phyloP scores from a whole-genome alignment of 2,888 invertebrate genomes.

The Lithosia quadra region DNA sequence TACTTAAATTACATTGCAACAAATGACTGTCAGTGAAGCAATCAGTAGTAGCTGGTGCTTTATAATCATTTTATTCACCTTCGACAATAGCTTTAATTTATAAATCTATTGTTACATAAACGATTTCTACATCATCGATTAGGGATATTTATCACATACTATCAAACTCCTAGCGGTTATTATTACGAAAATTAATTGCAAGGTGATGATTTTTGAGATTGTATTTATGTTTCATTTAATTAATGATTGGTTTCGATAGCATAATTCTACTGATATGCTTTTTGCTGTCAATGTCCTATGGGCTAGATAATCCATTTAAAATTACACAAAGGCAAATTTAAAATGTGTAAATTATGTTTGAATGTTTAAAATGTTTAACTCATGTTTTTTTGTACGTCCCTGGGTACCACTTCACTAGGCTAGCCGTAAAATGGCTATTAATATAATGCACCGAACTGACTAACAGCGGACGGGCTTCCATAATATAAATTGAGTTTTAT shows the following conservation, averaged over 20 bases:
- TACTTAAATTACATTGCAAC: background rate
- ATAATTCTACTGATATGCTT: background rate
- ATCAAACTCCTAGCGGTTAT: background rate
- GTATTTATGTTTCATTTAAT: background rate
- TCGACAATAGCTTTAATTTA: conserved; percentile 13
- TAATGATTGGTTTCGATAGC: background rate
- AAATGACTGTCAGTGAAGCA: conserved; percentile 1
- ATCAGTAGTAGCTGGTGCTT: background rate
- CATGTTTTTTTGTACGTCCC: no score
- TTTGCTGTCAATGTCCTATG: background rate
- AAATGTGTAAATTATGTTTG: no score
- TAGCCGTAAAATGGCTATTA: no score
- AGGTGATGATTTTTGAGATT: background rate
- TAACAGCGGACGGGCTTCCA: no score
- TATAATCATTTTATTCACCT: conserved; percentile 2
- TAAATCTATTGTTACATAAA: conserved; percentile 22
- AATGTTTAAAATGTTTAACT: no score
- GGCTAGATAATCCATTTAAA: background rate
- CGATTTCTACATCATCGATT: conserved; percentile 5
- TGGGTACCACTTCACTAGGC: no score
- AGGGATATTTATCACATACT: background rate
- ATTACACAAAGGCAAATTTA: no score
- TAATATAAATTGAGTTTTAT: no score
- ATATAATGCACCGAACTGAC: no score
- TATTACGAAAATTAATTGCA: background rate